Evolutionary conservation across 2,888 invertebrate genomes (phyloP), one percentile per base, ranked within the genome.

Genomic region (Phortica okadai): DNA sequence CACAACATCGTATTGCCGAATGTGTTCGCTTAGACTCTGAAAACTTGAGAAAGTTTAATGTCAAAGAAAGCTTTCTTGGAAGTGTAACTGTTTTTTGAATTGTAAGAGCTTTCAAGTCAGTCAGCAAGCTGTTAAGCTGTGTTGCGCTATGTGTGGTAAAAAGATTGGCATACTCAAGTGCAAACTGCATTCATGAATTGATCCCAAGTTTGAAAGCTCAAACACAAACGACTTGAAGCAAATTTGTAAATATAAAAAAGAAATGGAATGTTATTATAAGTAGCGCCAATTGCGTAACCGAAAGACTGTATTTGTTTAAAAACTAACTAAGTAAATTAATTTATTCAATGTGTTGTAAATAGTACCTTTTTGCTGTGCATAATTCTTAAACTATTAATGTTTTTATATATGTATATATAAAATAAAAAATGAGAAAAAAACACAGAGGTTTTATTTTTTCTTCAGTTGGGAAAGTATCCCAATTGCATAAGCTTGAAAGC

Each of bases 231-330:
- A n/a, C n/a, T n/a, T 42, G 11, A 4, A 41, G 41, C 66, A 33
- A 42, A 66, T 72, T 21, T 56, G 56, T 72, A 54, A 50, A 72
- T 70, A 72, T 50, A 1, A 50, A 56, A 21, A 62, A 62, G 8
- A 62, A 62, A 62, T 25, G 5, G 6, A 21, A 21, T 62, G 25
- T 67, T 14, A n/a, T 67, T 74, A 16, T 87, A 88, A 88, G 84
- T 89, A 89, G 89, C 84, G 84, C 83, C 87, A 89, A 89, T 89
- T 82, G 82, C 85, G 86, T 85, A 88, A 88, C 84, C 59, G 73
- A 59, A 73, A 73, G 44, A 59, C 73, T 75, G 74, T 80, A 62
- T 78, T 79, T 82, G 79, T 76, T 75, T 78, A 66, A 42, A 59
- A 14, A 14, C 33, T 33, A 73, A 56, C n/a, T 44, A 73, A 72